Conservation (phyloP, 1,140 invertebrate genomes). For the Drosophila equinoxialis region DNA sequence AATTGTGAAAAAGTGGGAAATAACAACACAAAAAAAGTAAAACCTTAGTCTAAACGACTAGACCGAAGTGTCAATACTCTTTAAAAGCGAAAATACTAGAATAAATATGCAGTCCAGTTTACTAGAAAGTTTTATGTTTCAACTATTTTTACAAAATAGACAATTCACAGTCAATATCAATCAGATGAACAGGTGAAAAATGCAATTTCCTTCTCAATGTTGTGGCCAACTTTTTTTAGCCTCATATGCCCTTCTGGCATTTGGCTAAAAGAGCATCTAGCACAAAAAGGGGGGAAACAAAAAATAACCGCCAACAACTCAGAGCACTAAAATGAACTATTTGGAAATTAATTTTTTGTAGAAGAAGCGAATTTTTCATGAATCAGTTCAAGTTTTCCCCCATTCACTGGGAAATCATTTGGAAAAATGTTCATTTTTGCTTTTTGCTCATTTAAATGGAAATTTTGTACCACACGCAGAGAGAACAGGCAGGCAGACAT, state of each 20-base stretch:
- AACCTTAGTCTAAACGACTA: neutral
- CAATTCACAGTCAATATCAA: too few species aligned
- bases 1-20: conserved; percentile 10
- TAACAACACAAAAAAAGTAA: neutral
- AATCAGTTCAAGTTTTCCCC: conserved; percentile 45
- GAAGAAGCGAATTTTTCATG: conserved; percentile 23
- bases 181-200: too few species aligned
- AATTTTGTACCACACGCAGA: conserved; percentile 38
- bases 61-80: neutral
- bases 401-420: conserved; percentile 31
- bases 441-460: conserved; percentile 45
- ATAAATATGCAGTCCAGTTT: too few species aligned
- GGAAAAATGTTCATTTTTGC: conserved; percentile 23
- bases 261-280: neutral
- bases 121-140: too few species aligned
- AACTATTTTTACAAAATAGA: too few species aligned
- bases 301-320: neutral
- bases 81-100: too few species aligned
- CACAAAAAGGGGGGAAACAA: neutral
- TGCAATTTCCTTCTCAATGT: too few species aligned
- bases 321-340: conserved; percentile 8
- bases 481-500: conserved; percentile 32
- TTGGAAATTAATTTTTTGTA: conserved; percentile 25
- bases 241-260: too few species aligned
- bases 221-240: too few species aligned